phyloP scores from a whole-genome alignment of 2,113 vertebrate genomes.

The Mus spicilegus region DNA sequence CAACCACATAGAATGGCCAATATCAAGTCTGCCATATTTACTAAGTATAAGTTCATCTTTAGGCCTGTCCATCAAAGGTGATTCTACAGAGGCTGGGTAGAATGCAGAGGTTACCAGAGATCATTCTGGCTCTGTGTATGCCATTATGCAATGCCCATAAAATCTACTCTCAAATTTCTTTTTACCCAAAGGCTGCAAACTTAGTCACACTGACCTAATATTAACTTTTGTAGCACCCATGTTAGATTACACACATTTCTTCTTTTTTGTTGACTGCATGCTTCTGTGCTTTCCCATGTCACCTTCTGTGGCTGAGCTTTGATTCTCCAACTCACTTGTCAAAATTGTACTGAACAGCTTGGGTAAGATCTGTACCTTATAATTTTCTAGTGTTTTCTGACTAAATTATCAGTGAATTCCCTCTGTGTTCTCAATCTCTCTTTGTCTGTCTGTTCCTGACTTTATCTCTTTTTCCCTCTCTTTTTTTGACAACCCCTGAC shows the following conservation, averaged over 20 bases:
- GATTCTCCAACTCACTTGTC: neutral
- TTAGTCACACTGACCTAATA: neutral
- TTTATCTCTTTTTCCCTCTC: accelerated
- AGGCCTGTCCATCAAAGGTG: neutral
- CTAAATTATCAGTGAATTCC: neutral
- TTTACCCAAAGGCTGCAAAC: neutral
- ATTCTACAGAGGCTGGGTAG: neutral
- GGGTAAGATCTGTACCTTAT: neutral
- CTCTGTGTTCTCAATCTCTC: neutral
- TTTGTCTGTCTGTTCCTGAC: neutral
- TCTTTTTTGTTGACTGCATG: neutral
- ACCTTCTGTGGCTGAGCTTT: neutral
- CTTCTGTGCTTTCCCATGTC: neutral
- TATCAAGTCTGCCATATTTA: neutral
- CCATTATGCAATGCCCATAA: neutral
- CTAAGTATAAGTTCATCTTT: neutral
- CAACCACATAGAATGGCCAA: neutral
- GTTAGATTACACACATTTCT: neutral
- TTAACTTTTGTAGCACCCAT: neutral
- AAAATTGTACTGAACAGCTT: neutral
- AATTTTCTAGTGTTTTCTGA: neutral
- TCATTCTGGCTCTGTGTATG: neutral
- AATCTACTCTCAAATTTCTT: neutral
- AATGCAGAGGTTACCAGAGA: neutral
- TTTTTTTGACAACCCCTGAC: neutral